Conservation (phyloP, 1,140 invertebrate genomes). For the Dreissena rostriformis region DNA sequence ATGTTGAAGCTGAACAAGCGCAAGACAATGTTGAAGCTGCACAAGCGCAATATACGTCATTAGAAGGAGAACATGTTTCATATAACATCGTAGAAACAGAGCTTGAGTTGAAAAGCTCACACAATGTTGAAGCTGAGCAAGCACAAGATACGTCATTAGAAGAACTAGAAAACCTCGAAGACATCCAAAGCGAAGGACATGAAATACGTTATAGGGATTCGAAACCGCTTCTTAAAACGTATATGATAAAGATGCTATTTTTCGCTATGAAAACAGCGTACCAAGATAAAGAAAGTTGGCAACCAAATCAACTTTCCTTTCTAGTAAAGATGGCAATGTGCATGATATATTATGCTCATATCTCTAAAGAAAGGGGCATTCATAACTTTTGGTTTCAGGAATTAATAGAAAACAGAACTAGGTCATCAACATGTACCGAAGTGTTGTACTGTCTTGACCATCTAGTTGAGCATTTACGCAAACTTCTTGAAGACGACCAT, state of each 20-base stretch:
- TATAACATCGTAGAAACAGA: no score
- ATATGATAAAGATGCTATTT: slow-evolving; percentile 42
- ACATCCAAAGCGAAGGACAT: neutral
- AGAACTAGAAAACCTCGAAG: no score
- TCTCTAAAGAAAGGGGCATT: slow-evolving; percentile 23
- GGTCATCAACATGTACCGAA: slow-evolving; percentile 25
- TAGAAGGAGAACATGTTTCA: no score
- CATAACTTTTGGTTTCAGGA: slow-evolving; percentile 41
- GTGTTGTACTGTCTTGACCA: slow-evolving; percentile 17
- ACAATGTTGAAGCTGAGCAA: no score
- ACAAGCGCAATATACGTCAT: no score
- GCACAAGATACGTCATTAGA: no score
- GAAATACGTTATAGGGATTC: slow-evolving; percentile 27
- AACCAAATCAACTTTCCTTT: slow-evolving; percentile 12
- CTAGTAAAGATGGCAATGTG: slow-evolving; percentile 18
- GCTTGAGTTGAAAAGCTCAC: no score
- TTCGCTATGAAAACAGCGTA: slow-evolving; percentile 35
- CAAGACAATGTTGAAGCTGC: no score
- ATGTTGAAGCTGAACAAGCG: no score
- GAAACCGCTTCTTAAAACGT: slow-evolving; percentile 32
- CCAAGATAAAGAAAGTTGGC: slow-evolving; percentile 1
- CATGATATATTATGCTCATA: slow-evolving; percentile 29
- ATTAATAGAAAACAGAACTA: slow-evolving; percentile 32
- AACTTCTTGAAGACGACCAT: no score
- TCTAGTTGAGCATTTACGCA: slow-evolving; percentile 6